phyloP scores from a whole-genome alignment of 2,113 vertebrate genomes.

The Eolophus roseicapilla region DNA sequence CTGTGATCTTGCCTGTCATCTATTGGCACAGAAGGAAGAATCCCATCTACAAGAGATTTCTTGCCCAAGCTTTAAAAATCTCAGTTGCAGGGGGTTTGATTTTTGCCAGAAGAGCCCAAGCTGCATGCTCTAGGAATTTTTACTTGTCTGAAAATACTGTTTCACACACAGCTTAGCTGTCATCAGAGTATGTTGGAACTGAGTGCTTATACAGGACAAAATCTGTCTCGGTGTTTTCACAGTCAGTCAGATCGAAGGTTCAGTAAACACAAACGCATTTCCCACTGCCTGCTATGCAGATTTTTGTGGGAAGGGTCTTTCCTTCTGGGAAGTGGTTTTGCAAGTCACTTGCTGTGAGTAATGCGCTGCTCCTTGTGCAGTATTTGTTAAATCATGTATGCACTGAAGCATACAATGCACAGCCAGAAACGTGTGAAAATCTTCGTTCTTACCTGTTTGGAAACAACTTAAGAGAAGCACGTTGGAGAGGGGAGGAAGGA shows the following conservation, averaged over 20 bases:
- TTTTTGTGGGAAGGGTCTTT: background rate
- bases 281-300: background rate
- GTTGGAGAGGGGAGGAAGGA: background rate
- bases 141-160: background rate
- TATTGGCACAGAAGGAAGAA: background rate
- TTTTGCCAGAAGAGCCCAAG: background rate
- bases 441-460: background rate
- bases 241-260: background rate
- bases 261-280: constrained; percentile 21
- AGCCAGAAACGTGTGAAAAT: background rate
- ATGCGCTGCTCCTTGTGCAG: background rate
- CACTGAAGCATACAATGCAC: background rate
- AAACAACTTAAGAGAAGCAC: background rate
- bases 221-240: background rate
- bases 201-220: background rate
- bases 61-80: background rate
- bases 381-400: background rate
- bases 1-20: background rate
- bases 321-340: background rate
- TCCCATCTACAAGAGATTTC: background rate
- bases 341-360: background rate
- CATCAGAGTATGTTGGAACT: background rate
- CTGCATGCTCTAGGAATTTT: background rate
- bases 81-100: background rate
- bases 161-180: background rate